These are phyloP conservation scores for Leptobrachium leishanense DNA, from an alignment of 2,113 vertebrate species.

Conservation along the genomic window DNA sequence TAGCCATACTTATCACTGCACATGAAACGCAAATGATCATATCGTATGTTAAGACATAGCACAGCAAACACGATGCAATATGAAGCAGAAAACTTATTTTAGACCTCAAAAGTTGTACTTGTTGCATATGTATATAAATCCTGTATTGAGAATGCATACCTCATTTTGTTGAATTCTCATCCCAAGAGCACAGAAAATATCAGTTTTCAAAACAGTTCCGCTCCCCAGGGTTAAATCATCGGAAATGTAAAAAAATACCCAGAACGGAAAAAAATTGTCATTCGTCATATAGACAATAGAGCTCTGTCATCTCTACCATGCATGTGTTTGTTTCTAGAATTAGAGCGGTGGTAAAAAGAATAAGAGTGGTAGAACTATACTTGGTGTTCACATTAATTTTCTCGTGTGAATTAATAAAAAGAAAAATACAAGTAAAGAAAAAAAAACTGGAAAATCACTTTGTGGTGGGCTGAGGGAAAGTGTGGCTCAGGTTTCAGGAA, in stretches of 20 bases:
- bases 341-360: not conserved
- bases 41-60: too few relatives aligned
- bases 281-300: conserved; percentile 31
- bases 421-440: conserved; percentile 13
- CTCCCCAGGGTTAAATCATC: conserved; percentile 28
- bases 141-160: conserved; percentile 13
- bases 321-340: conserved; percentile 8
- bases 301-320: conserved; percentile 11
- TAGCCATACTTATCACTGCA: too few relatives aligned
- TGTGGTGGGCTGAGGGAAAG: conserved; percentile 43
- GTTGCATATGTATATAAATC: not conserved
- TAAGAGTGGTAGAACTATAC: conserved; percentile 3
- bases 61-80: not conserved
- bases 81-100: not conserved
- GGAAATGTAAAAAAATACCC: conserved; percentile 24
- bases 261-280: conserved; percentile 12
- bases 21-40: too few relatives aligned
- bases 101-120: not conserved
- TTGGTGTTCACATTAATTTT: not conserved
- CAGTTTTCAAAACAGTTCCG: conserved; percentile 31
- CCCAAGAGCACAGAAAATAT: conserved; percentile 12
- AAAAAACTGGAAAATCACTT: conserved; percentile 15
- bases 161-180: conserved; percentile 32
- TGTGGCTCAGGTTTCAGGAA: conserved; percentile 47
- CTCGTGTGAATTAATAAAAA: conserved; percentile 25